These are phyloP conservation scores for Leptocoma aspasia DNA, from an alignment of 2,113 vertebrate genomes.

Conservation along the genomic window DNA sequence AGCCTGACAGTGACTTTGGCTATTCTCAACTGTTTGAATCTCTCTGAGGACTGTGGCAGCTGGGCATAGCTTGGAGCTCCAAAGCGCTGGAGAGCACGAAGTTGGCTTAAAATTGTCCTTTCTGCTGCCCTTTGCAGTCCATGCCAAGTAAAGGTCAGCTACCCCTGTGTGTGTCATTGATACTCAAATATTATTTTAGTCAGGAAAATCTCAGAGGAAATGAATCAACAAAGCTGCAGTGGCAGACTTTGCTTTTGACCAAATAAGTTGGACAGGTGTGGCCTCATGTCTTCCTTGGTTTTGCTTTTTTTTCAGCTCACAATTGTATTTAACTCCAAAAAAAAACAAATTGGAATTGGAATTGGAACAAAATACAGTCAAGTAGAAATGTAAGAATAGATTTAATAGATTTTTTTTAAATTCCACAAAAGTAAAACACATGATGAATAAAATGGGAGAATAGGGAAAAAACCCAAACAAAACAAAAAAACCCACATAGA, in stretches of 20 bases:
- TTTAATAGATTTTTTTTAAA: neutral
- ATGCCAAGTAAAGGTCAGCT: neutral
- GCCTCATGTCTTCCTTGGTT: neutral
- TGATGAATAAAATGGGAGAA: neutral
- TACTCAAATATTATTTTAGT: constrained; percentile 29
- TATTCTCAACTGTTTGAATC: neutral
- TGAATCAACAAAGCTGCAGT: neutral
- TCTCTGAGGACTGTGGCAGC: neutral
- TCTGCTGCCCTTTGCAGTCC: neutral
- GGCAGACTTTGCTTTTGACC: neutral
- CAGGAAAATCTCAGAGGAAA: neutral
- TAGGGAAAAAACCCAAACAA: neutral
- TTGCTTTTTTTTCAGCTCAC: neutral
- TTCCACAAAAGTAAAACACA: neutral
- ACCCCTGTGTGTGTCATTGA: neutral
- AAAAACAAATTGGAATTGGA: neutral
- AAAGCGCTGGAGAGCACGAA: neutral
- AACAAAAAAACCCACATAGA: neutral
- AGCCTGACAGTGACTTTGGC: neutral
- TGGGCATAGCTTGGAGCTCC: neutral
- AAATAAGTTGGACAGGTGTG: neutral
- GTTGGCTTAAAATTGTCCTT: constrained; percentile 8
- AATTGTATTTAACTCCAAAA: neutral
- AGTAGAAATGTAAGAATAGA: neutral
- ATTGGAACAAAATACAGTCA: neutral